phyloP scores from a whole-genome alignment of 2,888 invertebrate genomes.

The Cantharis rufa region DNA sequence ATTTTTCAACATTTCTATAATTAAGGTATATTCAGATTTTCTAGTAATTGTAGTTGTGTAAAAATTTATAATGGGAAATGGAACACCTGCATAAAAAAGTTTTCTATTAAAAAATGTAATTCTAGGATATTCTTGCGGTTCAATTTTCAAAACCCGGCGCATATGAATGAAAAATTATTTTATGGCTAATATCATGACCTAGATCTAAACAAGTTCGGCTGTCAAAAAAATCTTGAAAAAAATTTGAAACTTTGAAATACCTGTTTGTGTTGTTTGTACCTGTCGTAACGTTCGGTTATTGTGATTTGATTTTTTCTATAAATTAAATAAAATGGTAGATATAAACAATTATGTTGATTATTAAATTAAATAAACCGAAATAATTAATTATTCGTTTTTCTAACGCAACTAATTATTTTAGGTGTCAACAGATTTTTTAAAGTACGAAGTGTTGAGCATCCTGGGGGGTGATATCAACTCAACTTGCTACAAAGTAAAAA shows the following conservation, averaged over 20 bases:
- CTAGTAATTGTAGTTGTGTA: too few relatives aligned
- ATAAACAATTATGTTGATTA: not conserved
- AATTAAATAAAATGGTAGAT: not conserved
- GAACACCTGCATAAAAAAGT: too few relatives aligned
- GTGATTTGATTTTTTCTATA: not conserved
- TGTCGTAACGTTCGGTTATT: not conserved
- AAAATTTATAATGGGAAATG: too few relatives aligned
- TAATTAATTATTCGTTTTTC: not conserved
- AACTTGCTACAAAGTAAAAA: slow-evolving; percentile 64
- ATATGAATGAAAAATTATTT: too few relatives aligned
- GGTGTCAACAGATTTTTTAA: slow-evolving; percentile 38
- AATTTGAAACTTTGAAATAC: not conserved
- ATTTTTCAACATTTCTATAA: too few relatives aligned
- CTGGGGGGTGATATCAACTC: slow-evolving; percentile 65
- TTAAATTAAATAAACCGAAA: not conserved
- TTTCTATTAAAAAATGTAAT: too few relatives aligned
- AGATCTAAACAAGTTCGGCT: not conserved
- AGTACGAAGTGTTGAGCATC: slow-evolving; percentile 63
- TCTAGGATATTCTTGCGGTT: too few relatives aligned
- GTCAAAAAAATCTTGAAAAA: not conserved
- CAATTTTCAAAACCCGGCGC: too few relatives aligned
- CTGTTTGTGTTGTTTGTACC: not conserved
- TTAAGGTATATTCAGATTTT: too few relatives aligned
- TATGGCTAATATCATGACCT: not conserved
- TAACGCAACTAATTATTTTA: not conserved